Conservation (phyloP, 35 echinoderm and acorn worm genomes). For the Apostichopus japonicus region DNA sequence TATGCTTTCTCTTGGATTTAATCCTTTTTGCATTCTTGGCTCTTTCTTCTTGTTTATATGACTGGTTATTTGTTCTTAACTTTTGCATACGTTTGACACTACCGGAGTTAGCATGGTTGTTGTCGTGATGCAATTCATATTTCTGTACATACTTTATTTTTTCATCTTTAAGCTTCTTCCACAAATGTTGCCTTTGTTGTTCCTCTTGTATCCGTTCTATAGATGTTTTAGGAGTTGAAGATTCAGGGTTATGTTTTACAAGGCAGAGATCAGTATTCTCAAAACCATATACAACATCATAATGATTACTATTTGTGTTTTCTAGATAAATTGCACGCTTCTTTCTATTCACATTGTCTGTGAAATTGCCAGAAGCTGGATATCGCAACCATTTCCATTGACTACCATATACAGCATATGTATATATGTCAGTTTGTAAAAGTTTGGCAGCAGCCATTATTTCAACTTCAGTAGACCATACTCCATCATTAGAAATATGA, state of each 20-base stretch:
- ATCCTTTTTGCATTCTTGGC: background rate
- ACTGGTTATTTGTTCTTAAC: constrained; percentile 20
- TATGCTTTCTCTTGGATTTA: too few species aligned
- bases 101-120: background rate
- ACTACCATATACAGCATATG: constrained; percentile 9
- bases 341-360: background rate
- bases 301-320: constrained; percentile 34
- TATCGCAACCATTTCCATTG: constrained; percentile 9
- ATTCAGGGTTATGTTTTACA: background rate
- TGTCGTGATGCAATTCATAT: background rate
- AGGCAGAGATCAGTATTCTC: background rate
- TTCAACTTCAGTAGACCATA: constrained; percentile 39
- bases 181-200: background rate
- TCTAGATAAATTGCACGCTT: constrained; percentile 24
- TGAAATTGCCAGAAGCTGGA: constrained; percentile 13
- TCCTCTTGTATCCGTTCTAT: background rate
- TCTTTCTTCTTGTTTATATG: background rate
- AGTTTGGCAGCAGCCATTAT: constrained; percentile 18
- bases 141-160: background rate
- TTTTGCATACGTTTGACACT: constrained; percentile 8
- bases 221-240: background rate
- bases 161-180: background rate
- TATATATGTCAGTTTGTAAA: constrained; percentile 29
- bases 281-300: constrained; percentile 35
- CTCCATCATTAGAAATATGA: background rate